phyloP scores from a whole-genome alignment of 2,888 invertebrate species.

The Andrena chrysosceles region DNA sequence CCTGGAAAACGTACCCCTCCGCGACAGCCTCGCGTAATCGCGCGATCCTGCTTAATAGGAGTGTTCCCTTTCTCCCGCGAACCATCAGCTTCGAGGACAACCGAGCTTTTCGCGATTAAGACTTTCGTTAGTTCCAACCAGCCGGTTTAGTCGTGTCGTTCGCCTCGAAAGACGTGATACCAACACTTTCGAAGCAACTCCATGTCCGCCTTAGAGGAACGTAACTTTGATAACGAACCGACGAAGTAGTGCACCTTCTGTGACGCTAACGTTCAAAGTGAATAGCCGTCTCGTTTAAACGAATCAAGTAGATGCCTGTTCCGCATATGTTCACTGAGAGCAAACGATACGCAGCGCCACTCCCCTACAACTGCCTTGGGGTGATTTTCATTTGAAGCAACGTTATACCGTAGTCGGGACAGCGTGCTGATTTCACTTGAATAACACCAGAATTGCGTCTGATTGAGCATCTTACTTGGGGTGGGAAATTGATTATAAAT shows the following conservation, averaged over 20 bases:
- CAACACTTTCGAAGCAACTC: background rate
- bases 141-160: background rate
- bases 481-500: too few relatives aligned
- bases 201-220: slow-evolving; percentile 1
- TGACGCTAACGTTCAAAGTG: slow-evolving; percentile 8
- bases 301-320: slow-evolving; percentile 1
- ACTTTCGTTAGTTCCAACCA: slow-evolving; percentile 16
- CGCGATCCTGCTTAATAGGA: slow-evolving; percentile 24
- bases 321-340: too few relatives aligned
- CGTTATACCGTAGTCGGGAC: too few relatives aligned
- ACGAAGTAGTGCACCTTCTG: background rate
- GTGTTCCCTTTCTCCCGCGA: slow-evolving; percentile 3
- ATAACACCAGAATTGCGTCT: too few relatives aligned
- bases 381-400: too few relatives aligned
- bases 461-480: too few relatives aligned
- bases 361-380: too few relatives aligned
- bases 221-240: slow-evolving; percentile 32
- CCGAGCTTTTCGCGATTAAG: slow-evolving; percentile 30
- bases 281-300: background rate
- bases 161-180: too few relatives aligned
- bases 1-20: slow-evolving; percentile 36
- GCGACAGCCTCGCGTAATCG: slow-evolving; percentile 34
- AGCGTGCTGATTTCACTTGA: too few relatives aligned
- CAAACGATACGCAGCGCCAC: too few relatives aligned
- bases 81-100: background rate